Evolutionary conservation across 2,797 vertebrate species (phyloP).

Genomic region (Phrynocephalus guinanensis): DNA sequence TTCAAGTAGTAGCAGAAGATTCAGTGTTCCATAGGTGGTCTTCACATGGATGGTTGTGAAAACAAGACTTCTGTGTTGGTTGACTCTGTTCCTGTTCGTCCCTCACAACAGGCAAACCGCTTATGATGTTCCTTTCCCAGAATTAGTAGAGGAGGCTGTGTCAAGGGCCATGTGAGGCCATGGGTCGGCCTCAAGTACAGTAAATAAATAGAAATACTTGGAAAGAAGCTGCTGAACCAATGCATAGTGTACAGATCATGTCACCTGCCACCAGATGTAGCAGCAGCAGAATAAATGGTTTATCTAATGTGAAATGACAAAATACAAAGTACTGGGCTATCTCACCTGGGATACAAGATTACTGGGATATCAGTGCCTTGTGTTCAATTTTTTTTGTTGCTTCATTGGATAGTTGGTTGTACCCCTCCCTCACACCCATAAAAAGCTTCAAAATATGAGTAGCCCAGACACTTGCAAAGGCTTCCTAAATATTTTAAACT

Average conservation of each 20-base stretch:
- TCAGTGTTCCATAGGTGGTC: too few species aligned
- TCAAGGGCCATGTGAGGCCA: neutral
- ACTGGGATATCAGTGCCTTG: too few species aligned
- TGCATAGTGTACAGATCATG: neutral
- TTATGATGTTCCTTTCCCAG: neutral
- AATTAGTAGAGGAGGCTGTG: neutral
- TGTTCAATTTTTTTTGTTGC: too few species aligned
- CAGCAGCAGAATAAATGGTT: neutral
- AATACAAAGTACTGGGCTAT: neutral
- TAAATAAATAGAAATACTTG: neutral
- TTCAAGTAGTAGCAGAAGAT: too few species aligned
- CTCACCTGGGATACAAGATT: too few species aligned
- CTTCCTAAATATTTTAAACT: neutral
- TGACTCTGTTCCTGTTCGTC: neutral
- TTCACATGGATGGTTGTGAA: too few species aligned
- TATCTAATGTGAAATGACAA: neutral
- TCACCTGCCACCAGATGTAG: neutral
- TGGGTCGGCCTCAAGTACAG: neutral
- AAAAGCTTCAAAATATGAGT: too few species aligned
- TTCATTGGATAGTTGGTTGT: too few species aligned
- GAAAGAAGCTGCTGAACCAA: neutral
- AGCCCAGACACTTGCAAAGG: too few species aligned
- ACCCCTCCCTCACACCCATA: too few species aligned
- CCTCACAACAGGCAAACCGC: neutral
- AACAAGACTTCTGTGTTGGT: too few species aligned